Conservation (phyloP, 2,888 invertebrate species). For the Leuctra nigra region DNA sequence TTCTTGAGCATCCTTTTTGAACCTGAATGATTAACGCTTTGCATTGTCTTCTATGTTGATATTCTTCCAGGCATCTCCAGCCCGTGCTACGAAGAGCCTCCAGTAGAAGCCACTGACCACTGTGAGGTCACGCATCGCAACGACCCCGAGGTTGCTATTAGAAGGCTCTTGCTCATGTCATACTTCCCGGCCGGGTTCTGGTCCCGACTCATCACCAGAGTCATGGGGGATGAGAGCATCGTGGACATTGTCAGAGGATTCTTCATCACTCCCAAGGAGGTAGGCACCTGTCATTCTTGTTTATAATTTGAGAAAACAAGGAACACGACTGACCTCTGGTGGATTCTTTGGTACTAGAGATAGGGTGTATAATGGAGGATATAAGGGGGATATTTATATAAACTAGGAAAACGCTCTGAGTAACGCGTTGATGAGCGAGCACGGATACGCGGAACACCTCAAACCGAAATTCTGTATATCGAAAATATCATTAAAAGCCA, state of each 20-base stretch:
- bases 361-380: no score
- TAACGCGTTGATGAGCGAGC: no score
- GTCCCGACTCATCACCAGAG: constrained; percentile 88
- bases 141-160: constrained; percentile 52
- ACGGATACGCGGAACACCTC: no score
- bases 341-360: no score
- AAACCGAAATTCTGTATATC: no score
- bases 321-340: no score
- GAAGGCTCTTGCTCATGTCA: constrained; percentile 81
- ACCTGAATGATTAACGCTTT: not conserved
- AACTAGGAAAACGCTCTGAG: no score
- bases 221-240: constrained; percentile 82
- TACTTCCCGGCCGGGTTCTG: constrained; percentile 99
- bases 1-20: no score
- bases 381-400: no score
- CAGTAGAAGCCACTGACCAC: constrained; percentile 28
- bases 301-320: no score
- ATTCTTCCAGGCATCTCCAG: not conserved
- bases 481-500: no score
- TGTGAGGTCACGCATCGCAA: constrained; percentile 44
- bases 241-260: constrained; percentile 69
- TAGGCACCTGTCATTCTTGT: no score
- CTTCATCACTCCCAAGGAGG: constrained; percentile 65
- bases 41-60: not conserved
- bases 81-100: not conserved